phyloP scores from a whole-genome alignment of 1,140 invertebrate genomes.

The Megalonaias nervosa region DNA sequence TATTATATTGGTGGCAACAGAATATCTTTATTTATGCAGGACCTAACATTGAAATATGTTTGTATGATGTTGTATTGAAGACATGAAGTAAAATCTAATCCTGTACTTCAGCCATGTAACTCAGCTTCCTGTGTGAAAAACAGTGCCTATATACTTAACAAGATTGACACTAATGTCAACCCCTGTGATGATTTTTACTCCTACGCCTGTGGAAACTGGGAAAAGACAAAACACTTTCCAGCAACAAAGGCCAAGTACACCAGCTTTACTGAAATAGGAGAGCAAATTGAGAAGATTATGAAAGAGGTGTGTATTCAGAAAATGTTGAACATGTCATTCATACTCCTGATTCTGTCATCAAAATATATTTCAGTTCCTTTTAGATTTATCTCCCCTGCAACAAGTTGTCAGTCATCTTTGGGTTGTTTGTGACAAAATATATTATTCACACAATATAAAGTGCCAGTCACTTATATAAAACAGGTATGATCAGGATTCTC shows the following conservation, averaged over 20 bases:
- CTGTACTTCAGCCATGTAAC: constrained; percentile 35
- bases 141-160: constrained; percentile 67
- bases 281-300: constrained; percentile 42
- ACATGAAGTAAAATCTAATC: too few species aligned
- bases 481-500: too few species aligned
- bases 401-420: too few species aligned
- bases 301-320: constrained; percentile 31
- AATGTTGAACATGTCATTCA: not conserved
- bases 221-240: constrained; percentile 41
- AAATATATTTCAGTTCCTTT: not conserved
- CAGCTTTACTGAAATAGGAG: constrained; percentile 37
- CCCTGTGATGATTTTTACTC: constrained; percentile 97
- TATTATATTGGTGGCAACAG: too few species aligned
- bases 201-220: constrained; percentile 82
- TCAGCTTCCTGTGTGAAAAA: constrained; percentile 47
- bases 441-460: not conserved
- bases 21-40: too few species aligned
- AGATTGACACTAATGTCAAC: constrained; percentile 76
- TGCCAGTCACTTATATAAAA: not conserved
- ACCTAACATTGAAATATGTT: too few species aligned
- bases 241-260: constrained; percentile 37
- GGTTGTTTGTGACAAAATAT: not conserved
- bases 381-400: not conserved
- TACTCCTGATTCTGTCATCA: not conserved
- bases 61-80: too few species aligned